Percentiles rank a stretch among this genome's conserved stretches.
Evolutionary conservation across 2,888 invertebrate species (phyloP).

Genomic region (Cantharis lateralis): DNA sequence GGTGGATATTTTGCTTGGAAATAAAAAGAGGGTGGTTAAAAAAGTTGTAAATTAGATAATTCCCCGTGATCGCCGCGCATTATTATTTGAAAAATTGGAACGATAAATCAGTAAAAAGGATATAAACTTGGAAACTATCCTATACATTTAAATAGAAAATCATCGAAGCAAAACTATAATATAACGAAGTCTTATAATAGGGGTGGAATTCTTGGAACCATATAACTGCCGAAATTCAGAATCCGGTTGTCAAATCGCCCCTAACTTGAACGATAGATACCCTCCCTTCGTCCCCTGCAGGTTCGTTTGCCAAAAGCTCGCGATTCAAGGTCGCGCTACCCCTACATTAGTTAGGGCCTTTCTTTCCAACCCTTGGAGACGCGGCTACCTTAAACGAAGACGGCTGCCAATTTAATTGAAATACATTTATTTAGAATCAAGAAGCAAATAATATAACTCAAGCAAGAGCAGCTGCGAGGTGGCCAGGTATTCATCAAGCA

Average conservation of each 20-base stretch:
- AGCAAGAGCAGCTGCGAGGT: conserved; percentile 38
- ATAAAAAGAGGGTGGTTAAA: background rate
- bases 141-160: conserved; percentile 21
- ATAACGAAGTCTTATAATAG: conserved; percentile 23
- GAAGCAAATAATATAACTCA: conserved; percentile 34
- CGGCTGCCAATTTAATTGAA: conserved; percentile 41
- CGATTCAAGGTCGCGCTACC: conserved; percentile 54
- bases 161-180: conserved; percentile 28
- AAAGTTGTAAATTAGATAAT: background rate
- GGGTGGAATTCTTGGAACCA: conserved; percentile 45
- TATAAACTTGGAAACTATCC: background rate
- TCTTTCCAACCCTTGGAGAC: conserved; percentile 15
- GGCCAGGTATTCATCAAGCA: conserved; percentile 42
- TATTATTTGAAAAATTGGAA: background rate
- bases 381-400: conserved; percentile 28
- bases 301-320: conserved; percentile 32
- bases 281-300: conserved; percentile 34
- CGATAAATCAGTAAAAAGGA: background rate
- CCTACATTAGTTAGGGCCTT: conserved; percentile 42
- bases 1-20: background rate
- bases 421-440: conserved; percentile 35
- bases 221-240: conserved; percentile 52
- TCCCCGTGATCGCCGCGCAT: background rate
- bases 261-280: conserved; percentile 31
- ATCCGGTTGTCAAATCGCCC: conserved; percentile 46